Evolutionary conservation across 2,888 invertebrate genomes (phyloP), one percentile per base, ranked within the genome.

Genomic region (Actias luna): DNA sequence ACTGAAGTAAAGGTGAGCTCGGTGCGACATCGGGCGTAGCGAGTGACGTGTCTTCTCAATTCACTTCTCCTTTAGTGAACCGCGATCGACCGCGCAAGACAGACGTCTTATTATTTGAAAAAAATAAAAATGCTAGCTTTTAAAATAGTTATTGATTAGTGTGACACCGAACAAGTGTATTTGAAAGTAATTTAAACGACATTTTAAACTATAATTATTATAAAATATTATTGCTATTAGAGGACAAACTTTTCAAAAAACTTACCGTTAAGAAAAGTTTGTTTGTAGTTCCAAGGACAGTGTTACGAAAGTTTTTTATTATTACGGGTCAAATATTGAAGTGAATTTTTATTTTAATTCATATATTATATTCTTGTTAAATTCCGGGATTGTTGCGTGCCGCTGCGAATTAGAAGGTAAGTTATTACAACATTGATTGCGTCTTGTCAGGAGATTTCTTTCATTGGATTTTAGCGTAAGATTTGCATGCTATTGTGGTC

Each of bases 11-110:
- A 91, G 90, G 91, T 91, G 87, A 89, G 87, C 78, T 77, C 80
- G 79, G 87, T 88, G 84, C 89, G n/a, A n/a, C n/a, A n/a, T n/a
- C n/a, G 84, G 83, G 89, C 89, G 89, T 89, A 86, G 80, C 83
- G 74, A 78, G 85, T 89, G 90, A 89, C 91, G 90, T 90, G 89
- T 90, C 85, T 84, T 84, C 87, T 84, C 84, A 81, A 80, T 84
- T 87, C 84, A 74, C 77, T 84, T 81, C 74, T 71, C 78, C 85
- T 84, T 79, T 80, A 92, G 92, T 91, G 77, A 84, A 81, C 85
- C 88, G 88, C 86, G 86, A 79, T 78, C 80, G 77, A 77, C 80
- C 76, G 79, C 71, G 75, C 70, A 58, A 69, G 66, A 71, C 74
- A 72, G 69, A 82, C 83, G 83, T 78, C 63, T 70, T 71, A 67